phyloP scores from a whole-genome alignment of 2,797 vertebrate genomes.

The Poecilia velifera region DNA sequence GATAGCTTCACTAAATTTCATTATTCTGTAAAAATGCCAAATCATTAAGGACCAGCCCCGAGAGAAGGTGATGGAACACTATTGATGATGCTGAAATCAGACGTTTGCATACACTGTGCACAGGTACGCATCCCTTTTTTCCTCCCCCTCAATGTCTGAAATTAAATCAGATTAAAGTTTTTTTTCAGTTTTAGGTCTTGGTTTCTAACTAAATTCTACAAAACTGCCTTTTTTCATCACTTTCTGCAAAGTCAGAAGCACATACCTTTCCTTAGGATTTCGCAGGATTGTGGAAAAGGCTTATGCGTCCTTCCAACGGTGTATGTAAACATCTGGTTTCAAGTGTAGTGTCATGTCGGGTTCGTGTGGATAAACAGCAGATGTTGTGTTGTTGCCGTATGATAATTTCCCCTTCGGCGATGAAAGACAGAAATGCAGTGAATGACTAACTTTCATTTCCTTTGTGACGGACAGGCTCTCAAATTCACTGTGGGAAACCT shows the following conservation, averaged over 20 bases:
- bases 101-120: background rate
- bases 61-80: background rate
- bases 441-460: slow-evolving; percentile 68
- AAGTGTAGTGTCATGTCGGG: slow-evolving; percentile 1
- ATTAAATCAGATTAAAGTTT: background rate
- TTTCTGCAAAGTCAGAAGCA: background rate
- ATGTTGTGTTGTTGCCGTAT: slow-evolving; percentile 47
- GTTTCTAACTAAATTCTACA: background rate
- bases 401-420: slow-evolving; percentile 55
- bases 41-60: slow-evolving; percentile 33
- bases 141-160: background rate
- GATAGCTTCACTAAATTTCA: background rate
- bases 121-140: background rate
- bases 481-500: slow-evolving; percentile 54
- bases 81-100: background rate
- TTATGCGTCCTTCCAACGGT: background rate
- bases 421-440: slow-evolving; percentile 43
- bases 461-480: slow-evolving; percentile 48
- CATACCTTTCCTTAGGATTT: background rate
- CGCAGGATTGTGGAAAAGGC: background rate
- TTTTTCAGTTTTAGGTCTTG: background rate
- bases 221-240: background rate
- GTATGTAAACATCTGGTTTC: background rate
- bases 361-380: slow-evolving; percentile 33
- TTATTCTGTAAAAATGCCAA: background rate